A percentile compares a stretch with the other conserved stretches of the same genome.
Conservation (phyloP, 2,888 invertebrate species). For the Microctonus brassicae region DNA sequence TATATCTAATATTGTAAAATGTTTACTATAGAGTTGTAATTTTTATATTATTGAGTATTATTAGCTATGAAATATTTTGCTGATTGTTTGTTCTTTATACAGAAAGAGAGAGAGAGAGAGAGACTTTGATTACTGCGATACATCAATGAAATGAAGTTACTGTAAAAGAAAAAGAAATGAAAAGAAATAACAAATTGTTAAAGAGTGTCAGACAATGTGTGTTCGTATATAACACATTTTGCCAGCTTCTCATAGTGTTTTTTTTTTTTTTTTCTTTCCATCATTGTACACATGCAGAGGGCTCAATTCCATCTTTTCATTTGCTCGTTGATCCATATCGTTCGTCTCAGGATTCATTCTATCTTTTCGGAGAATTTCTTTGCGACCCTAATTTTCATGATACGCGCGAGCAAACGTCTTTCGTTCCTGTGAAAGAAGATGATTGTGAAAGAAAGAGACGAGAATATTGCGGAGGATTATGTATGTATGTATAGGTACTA, state of each 20-base stretch:
- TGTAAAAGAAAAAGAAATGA: not conserved
- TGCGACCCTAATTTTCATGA: constrained; percentile 41
- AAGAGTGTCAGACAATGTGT: constrained; percentile 1
- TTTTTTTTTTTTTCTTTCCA: not conserved
- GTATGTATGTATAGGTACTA: not conserved
- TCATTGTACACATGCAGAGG: constrained; percentile 19
- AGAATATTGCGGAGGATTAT: not conserved
- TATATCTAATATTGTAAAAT: no score
- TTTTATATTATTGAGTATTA: no score
- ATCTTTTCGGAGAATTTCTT: constrained; percentile 21
- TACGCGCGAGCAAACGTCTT: constrained; percentile 35
- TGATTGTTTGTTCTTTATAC: no score
- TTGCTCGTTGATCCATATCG: constrained; percentile 26
- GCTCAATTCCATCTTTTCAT: not conserved
- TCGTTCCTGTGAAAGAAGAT: constrained; percentile 31
- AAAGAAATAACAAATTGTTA: not conserved
- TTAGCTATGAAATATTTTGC: no score
- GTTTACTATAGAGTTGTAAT: no score
- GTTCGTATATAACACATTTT: constrained; percentile 26
- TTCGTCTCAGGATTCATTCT: constrained; percentile 23
- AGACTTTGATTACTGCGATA: no score
- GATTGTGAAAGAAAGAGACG: constrained; percentile 10
- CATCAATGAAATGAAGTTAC: not conserved
- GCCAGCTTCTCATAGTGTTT: constrained; percentile 40
- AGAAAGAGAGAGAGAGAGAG: no score